These are phyloP conservation scores for Tiaroga cobitis DNA, from an alignment of 2,797 vertebrate genomes.

Conservation along the genomic window DNA sequence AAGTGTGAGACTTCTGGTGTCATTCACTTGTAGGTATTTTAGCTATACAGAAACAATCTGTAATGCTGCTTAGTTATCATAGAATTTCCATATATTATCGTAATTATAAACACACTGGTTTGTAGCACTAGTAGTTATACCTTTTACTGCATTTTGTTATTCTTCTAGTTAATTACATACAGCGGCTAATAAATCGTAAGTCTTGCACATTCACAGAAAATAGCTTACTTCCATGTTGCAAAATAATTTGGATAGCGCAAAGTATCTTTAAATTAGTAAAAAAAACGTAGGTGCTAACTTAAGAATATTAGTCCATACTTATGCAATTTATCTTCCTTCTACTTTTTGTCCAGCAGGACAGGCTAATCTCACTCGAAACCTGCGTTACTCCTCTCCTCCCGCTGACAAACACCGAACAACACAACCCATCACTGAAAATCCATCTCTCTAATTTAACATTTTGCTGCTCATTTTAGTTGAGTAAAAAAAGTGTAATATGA, in stretches of 20 bases:
- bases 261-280: neutral
- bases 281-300: neutral
- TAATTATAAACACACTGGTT: neutral
- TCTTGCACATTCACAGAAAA: neutral
- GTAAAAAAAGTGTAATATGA: neutral
- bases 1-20: neutral
- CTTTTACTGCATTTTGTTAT: neutral
- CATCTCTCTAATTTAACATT: constrained; percentile 17
- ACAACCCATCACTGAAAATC: constrained; percentile 31
- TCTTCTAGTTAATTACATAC: neutral
- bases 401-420: constrained; percentile 44
- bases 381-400: constrained; percentile 77
- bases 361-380: constrained; percentile 81
- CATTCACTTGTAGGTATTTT: neutral
- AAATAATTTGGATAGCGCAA: neutral
- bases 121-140: no score
- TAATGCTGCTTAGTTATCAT: neutral
- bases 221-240: neutral
- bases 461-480: constrained; percentile 6
- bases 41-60: neutral
- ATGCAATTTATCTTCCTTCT: constrained; percentile 53
- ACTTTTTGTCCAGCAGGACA: constrained; percentile 77
- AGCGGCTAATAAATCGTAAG: neutral
- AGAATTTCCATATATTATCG: neutral
- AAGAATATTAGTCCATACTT: neutral